Evolutionary conservation across 2,888 invertebrate genomes (phyloP).

Genomic region (Agrotis clavis): DNA sequence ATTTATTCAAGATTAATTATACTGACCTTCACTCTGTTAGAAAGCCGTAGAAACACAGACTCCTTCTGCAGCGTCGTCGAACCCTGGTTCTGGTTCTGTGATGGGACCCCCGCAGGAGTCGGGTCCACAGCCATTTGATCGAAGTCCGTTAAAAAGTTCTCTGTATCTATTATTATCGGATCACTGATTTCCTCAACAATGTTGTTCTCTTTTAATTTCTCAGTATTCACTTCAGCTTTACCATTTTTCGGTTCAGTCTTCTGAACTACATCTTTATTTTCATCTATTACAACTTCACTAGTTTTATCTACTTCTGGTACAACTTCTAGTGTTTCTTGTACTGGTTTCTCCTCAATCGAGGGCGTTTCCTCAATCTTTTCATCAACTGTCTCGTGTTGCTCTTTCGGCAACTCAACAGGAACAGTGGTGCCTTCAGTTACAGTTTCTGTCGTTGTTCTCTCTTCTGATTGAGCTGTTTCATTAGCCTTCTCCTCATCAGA

Average conservation of each 20-base stretch:
- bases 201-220: slow-evolving; percentile 80
- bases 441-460: slow-evolving; percentile 74
- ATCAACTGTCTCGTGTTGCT: slow-evolving; percentile 74
- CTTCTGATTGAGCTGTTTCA: slow-evolving; percentile 79
- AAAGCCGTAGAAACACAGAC: slow-evolving; percentile 98
- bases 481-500: slow-evolving; percentile 80
- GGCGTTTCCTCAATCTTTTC: slow-evolving; percentile 76
- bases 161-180: slow-evolving; percentile 84
- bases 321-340: slow-evolving; percentile 72
- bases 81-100: slow-evolving; percentile 80
- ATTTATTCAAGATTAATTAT: neutral
- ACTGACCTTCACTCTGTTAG: slow-evolving; percentile 97
- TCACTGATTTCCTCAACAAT: slow-evolving; percentile 80
- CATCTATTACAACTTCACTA: slow-evolving; percentile 72
- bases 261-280: slow-evolving; percentile 74
- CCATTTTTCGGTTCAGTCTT: slow-evolving; percentile 79
- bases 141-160: slow-evolving; percentile 90
- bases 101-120: slow-evolving; percentile 79
- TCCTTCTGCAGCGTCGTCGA: slow-evolving; percentile 94
- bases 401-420: slow-evolving; percentile 77
- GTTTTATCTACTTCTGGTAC: slow-evolving; percentile 73
- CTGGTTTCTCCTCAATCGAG: slow-evolving; percentile 73
- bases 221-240: slow-evolving; percentile 73
- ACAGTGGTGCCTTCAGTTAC: slow-evolving; percentile 71
- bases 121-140: slow-evolving; percentile 89